phyloP scores from a whole-genome alignment of 2,113 vertebrate species.

The Mus pahari region DNA sequence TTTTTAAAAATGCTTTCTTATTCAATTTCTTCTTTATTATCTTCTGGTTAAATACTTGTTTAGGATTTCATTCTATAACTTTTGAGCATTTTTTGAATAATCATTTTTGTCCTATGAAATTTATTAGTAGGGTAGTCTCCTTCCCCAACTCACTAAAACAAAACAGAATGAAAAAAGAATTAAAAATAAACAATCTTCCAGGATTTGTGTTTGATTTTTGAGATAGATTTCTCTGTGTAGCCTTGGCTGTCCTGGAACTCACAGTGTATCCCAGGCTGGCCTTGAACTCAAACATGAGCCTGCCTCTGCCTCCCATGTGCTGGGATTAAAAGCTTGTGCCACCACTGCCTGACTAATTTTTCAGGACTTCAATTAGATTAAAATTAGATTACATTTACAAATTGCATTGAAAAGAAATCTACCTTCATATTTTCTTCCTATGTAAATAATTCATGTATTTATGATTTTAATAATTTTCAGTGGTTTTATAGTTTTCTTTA shows the following conservation, averaged over 20 bases:
- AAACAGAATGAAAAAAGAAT: neutral
- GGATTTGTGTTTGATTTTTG: neutral
- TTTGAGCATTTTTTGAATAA: constrained; percentile 54
- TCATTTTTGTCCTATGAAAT: neutral
- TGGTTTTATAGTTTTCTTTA: constrained; percentile 27
- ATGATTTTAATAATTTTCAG: neutral
- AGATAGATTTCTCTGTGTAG: neutral
- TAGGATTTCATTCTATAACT: neutral
- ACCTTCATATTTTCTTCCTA: constrained; percentile 25
- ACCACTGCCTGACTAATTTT: neutral
- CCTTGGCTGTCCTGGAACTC: neutral
- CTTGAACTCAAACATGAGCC: neutral
- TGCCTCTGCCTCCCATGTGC: neutral
- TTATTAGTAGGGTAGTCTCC: neutral
- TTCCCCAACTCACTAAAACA: neutral
- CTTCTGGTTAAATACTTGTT: neutral
- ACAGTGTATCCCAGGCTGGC: neutral
- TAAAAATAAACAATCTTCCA: neutral
- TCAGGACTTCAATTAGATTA: neutral
- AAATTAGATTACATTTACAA: constrained; percentile 25
- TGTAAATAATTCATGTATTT: neutral
- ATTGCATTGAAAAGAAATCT: constrained; percentile 18
- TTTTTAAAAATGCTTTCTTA: neutral
- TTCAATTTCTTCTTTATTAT: neutral
- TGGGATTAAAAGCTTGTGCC: neutral